Percentiles rank a stretch among this genome's conserved stretches.
Conservation (phyloP, 2,113 vertebrate genomes). For the Lampris incognitus region DNA sequence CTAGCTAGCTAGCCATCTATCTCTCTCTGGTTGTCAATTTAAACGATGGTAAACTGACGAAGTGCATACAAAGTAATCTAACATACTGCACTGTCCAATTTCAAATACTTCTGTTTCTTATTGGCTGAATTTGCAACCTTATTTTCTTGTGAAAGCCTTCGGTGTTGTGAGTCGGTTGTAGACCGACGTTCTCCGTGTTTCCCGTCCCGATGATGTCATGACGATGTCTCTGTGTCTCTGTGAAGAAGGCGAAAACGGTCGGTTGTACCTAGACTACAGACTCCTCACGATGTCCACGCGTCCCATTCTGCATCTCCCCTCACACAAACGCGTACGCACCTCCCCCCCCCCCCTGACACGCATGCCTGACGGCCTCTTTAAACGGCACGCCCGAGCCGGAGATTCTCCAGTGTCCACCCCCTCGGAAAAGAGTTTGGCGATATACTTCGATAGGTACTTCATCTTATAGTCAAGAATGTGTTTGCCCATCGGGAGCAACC, state of each 20-base stretch:
- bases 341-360: constrained; percentile 5
- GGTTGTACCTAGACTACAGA: constrained; percentile 56
- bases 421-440: constrained; percentile 55
- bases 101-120: constrained; percentile 54
- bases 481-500: constrained; percentile 57
- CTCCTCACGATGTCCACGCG: constrained; percentile 38
- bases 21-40: constrained; percentile 54
- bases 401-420: constrained; percentile 41
- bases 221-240: constrained; percentile 75
- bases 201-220: constrained; percentile 68
- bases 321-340: constrained; percentile 54
- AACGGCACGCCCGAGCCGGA: constrained; percentile 49
- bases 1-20: constrained; percentile 68
- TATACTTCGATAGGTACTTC: constrained; percentile 64
- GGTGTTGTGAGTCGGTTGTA: constrained; percentile 78
- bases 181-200: constrained; percentile 70
- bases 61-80: constrained; percentile 42
- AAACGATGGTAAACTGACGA: constrained; percentile 49
- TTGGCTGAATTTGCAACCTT: constrained; percentile 49
- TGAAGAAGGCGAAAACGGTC: constrained; percentile 63
- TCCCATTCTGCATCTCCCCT: constrained; percentile 51
- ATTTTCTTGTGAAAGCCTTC: constrained; percentile 75
- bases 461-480: constrained; percentile 67
- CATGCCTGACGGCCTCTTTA: constrained; percentile 49
- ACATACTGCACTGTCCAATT: constrained; percentile 54